Evolutionary conservation across 2,888 invertebrate genomes (phyloP).

Genomic region (Leptinotarsa tumamoca): DNA sequence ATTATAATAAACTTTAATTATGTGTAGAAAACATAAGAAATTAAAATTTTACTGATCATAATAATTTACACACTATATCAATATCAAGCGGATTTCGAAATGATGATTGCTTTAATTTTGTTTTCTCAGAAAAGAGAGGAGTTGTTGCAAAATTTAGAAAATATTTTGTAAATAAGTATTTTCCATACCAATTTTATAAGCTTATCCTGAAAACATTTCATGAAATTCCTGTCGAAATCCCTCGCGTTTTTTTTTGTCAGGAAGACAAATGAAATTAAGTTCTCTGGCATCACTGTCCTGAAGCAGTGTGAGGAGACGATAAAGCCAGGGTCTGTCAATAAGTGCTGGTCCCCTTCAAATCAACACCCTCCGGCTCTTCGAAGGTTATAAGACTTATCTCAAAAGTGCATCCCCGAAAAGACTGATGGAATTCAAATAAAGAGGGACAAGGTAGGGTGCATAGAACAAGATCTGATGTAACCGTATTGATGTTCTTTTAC

Average conservation of each 20-base stretch:
- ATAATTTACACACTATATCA: too few relatives aligned
- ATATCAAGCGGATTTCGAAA: too few relatives aligned
- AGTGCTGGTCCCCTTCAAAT: conserved; percentile 26
- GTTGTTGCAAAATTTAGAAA: too few relatives aligned
- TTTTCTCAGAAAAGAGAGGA: too few relatives aligned
- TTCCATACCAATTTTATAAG: background rate
- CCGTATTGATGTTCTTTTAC: background rate
- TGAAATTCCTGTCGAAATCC: background rate
- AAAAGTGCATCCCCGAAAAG: conserved; percentile 37
- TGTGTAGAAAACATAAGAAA: too few relatives aligned
- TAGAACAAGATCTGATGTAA: conserved; percentile 18
- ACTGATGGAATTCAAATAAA: conserved; percentile 43
- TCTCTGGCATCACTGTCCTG: conserved; percentile 13
- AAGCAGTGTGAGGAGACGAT: conserved; percentile 29
- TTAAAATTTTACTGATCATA: too few relatives aligned
- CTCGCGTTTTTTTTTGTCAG: background rate
- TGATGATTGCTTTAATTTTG: too few relatives aligned
- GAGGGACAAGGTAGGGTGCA: conserved; percentile 16
- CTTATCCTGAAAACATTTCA: background rate
- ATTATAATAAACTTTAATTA: too few relatives aligned
- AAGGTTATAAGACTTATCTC: conserved; percentile 32
- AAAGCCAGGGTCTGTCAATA: conserved; percentile 36
- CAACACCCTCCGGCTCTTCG: conserved; percentile 26
- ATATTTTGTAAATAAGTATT: too few relatives aligned
- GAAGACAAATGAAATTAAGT: conserved; percentile 22